Evolutionary conservation across 2,113 vertebrate species (phyloP), one percentile per base, ranked within the genome.

Genomic region (Herpetotheres cachinnans): DNA sequence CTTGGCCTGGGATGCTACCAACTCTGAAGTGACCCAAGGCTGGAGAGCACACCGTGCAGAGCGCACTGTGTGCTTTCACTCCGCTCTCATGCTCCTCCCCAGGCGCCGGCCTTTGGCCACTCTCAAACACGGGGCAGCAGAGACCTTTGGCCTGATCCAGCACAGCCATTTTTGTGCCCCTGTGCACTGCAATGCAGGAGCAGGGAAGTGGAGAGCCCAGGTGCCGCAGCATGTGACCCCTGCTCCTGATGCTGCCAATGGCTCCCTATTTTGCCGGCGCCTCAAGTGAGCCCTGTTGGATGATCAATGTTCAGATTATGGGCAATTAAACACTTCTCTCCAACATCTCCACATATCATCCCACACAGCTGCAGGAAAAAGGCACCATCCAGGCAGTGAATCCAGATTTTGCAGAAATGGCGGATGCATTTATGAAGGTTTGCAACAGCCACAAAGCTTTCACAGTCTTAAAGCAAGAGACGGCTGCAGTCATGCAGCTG

Each of bases 131-230:
- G 1, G 34, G 34, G 13, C 42, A 56, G 42, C 20, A 79, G 7
- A 71, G 14, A 56, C 14, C 13, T 79, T 74, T 38, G 42, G 5
- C 25, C 46, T 20, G 26, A 72, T 13, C 52, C 65, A 61, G 38
- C 1, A 0, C 44, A 54, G 11, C 19, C 1, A 0, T n/a, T 42
- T n/a, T 32, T 36, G 7, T n/a, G 63, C 7, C n/a, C 19, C 24
- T 10, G 65, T 55, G 49, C 42, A 5, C 40, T 25, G 18, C 21
- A 65, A 27, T 9, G 40, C 4, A 26, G 22, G 8, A 36, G 16
- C n/a, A 74, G 29, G 50, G 52, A 25, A 3, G 0, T 4, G 16
- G 22, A 81, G 25, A 42, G 7, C 12, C 19, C 19, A 21, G n/a
- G 4, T 13, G n/a, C 14, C 17, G 38, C 36, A 54, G 20, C 21